Evolutionary conservation across 2,888 invertebrate species (phyloP).

Genomic region (Lagria hirta): DNA sequence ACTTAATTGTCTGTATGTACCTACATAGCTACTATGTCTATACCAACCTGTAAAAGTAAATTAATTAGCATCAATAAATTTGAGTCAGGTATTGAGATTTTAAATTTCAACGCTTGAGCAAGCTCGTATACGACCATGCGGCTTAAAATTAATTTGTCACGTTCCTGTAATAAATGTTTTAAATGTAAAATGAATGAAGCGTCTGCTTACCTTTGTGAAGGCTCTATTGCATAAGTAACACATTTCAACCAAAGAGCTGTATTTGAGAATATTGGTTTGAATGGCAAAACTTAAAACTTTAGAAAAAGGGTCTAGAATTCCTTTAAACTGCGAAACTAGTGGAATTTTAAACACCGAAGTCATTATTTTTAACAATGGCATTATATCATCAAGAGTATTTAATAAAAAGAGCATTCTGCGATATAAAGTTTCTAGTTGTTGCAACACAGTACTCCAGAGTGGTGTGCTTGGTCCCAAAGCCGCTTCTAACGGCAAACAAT

Average conservation of each 20-base stretch:
- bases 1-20: no score
- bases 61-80: slow-evolving; percentile 91
- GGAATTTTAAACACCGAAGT: slow-evolving; percentile 81
- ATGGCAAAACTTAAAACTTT: slow-evolving; percentile 92
- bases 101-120: slow-evolving; percentile 93
- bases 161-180: slow-evolving; percentile 61
- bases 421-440: slow-evolving; percentile 85
- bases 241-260: slow-evolving; percentile 79
- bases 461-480: slow-evolving; percentile 67
- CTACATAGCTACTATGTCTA: background rate
- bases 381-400: slow-evolving; percentile 69
- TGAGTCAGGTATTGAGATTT: slow-evolving; percentile 89
- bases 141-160: slow-evolving; percentile 91
- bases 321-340: slow-evolving; percentile 78
- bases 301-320: slow-evolving; percentile 91
- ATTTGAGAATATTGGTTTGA: slow-evolving; percentile 81
- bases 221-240: slow-evolving; percentile 88
- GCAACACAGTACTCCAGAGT: slow-evolving; percentile 78
- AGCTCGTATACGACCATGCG: slow-evolving; percentile 92
- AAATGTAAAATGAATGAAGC: no score
- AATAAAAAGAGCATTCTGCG: slow-evolving; percentile 73
- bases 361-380: slow-evolving; percentile 74
- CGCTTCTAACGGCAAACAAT: slow-evolving; percentile 84
- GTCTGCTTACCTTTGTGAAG: slow-evolving; percentile 70
- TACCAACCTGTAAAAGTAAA: slow-evolving; percentile 73